Evolutionary conservation across 2,888 invertebrate species (phyloP).

Genomic region (Pachymerium ferrugineum): DNA sequence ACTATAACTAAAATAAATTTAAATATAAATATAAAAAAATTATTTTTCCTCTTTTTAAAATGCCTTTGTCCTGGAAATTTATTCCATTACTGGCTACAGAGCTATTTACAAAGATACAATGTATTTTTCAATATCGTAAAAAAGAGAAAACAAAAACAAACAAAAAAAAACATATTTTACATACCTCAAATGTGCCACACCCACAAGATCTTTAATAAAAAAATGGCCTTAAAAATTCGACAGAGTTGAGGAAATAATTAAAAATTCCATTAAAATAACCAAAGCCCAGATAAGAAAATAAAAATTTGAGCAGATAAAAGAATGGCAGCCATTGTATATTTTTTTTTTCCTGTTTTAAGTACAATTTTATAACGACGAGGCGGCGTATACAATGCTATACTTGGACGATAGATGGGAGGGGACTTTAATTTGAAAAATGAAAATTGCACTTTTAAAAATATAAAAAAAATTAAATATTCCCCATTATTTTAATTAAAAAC

Average conservation of each 20-base stretch:
- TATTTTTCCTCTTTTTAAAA: not conserved
- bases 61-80: constrained; percentile 27
- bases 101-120: constrained; percentile 28
- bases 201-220: constrained; percentile 27
- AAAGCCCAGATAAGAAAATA: not conserved
- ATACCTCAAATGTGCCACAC: constrained; percentile 4
- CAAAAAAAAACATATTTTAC: constrained; percentile 17
- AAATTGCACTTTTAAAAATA: not conserved
- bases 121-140: not conserved
- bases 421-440: too few species aligned
- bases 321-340: not conserved
- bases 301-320: constrained; percentile 5
- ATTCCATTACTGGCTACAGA: constrained; percentile 26
- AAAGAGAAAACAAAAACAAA: not conserved
- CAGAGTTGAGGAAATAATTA: not conserved
- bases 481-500: not conserved
- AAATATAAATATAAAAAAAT: too few species aligned
- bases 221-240: not conserved
- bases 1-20: not conserved
- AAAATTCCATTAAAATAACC: not conserved
- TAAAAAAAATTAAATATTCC: not conserved
- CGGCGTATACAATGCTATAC: too few species aligned
- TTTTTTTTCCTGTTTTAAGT: not conserved
- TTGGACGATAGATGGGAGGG: too few species aligned
- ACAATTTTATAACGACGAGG: not conserved